Evolutionary conservation across 2,797 vertebrate species (phyloP), one percentile per base, ranked within the genome.

Genomic region (Clangula hyemalis): DNA sequence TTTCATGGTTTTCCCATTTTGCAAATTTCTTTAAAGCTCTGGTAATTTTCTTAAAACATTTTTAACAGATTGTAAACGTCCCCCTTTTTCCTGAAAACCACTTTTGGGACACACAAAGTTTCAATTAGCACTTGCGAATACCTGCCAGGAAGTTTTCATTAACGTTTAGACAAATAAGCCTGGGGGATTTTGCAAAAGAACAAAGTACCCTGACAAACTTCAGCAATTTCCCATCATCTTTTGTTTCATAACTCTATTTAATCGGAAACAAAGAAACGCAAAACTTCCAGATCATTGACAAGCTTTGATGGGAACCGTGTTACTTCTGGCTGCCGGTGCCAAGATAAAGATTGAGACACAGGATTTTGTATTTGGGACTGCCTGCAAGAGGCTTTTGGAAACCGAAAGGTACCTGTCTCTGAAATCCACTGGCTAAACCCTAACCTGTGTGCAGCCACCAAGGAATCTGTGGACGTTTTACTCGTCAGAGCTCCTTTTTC

Each of bases 61-160:
- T 96, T 91, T 43, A 92, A 83, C 41, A 68, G 79, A 60, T 80
- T 89, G 45, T 74, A 94, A 93, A 62, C 0, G 0, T 70, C 34
- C 61, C 19, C 21, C 32, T 72, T 80, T 89, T 94, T 92, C 93
- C 88, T 94, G 70, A 93, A 95, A 96, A 83, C 30, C 75, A 30
- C 58, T 81, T 81, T 57, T 75, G 43, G 65, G 58, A 36, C 84
- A 89, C 78, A 94, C 47, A 39, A 87, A 83, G 51, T 89, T 92
- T 90, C 86, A 90, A 90, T 84, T 87, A 90, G 24, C 6, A 22
- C 78, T 80, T 45, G 21, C 62, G 47, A 91, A 78, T 84, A 95
- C 89, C 85, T 93, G 93, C 94, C 93, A 96, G 90, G 62, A 94
- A 90, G 87, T 82, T 95, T 92, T 95, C 91, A 90, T 19, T 41